Base-by-base conservation (phyloP, 1,140 invertebrate genomes). In the Dinothrombium tinctorium region DNA sequence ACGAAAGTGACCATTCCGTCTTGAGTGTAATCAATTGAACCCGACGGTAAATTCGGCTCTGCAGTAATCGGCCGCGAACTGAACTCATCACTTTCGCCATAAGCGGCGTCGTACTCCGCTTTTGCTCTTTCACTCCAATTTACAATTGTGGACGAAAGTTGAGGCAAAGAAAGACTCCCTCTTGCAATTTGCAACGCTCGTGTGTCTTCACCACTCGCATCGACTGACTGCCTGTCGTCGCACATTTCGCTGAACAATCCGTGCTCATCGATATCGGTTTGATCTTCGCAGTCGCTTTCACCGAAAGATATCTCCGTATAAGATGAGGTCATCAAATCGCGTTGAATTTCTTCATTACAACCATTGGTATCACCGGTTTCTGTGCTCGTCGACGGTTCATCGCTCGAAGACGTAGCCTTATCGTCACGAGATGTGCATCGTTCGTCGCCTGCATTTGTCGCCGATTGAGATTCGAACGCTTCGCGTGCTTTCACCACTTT, bases 81-180 rank as follows among this genome's bases (percentile, higher is more conserved):
- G 9, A 17, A 21, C 9, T 33, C 12, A 15, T 14, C 20, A 25
- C 9, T 35, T 9, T 15, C 25, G n/a, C 20, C 17, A 21, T 11
- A 36, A 11, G 20, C 20, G 23, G 33, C 33, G 14, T 42, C 41
- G 17, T 35, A 42, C 2, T 33, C 32, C 4, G 41, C 41, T 24
- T 24, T 36, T n/a, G 41, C 32, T 35, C 14, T 9, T 33, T 33
- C 32, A 7, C 9, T 15, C 41, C 41, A 42, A 26, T 36, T 26
- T 26, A 42, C 19, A 20, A 42, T 42, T 2, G 41, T 35, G 4
- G 41, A 42, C 3, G 41, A 35, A 14, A 42, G 25, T 22, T 42
- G 41, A 12, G 41, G 41, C 14, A 42, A 35, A 2, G 41, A 42
- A 19, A 42, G 15, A 36, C 41, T 42, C 2, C 37, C 37, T 11